Percentiles rank a stretch among this genome's conserved stretches.
phyloP scores from a whole-genome alignment of 2,113 vertebrate genomes.

The Apteryx mantelli region DNA sequence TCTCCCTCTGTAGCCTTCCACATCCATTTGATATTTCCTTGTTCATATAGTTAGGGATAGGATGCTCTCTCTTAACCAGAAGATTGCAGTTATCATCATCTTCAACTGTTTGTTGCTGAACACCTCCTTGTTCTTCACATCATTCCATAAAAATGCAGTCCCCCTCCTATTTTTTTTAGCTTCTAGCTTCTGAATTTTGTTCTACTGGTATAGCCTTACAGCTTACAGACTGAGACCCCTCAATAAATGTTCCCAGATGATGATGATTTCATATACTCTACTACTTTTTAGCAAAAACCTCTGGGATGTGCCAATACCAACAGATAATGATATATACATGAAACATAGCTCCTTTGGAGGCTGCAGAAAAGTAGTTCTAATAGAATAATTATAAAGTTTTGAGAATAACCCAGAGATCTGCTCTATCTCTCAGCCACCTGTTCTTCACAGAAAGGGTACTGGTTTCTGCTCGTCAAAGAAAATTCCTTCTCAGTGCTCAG shows the following conservation, averaged over 20 bases:
- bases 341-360: neutral
- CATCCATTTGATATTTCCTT: neutral
- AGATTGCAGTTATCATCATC: neutral
- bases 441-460: too few relatives aligned
- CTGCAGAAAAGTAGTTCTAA: neutral
- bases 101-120: neutral
- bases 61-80: neutral
- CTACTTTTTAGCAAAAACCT: neutral
- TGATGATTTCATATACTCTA: too few relatives aligned
- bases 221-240: neutral
- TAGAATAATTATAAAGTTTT: neutral
- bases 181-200: neutral
- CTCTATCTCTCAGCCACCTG: neutral
- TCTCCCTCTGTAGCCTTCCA: neutral
- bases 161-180: neutral
- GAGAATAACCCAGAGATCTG: neutral
- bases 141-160: neutral
- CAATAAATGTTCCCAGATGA: neutral
- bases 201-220: neutral
- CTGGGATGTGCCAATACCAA: neutral
- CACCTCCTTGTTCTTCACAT: neutral
- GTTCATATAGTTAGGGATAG: neutral
- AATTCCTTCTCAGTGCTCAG: neutral
- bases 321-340: neutral
- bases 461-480: neutral